Evolutionary conservation across 2,113 vertebrate species (phyloP).

Genomic region (Axis porcinus): DNA sequence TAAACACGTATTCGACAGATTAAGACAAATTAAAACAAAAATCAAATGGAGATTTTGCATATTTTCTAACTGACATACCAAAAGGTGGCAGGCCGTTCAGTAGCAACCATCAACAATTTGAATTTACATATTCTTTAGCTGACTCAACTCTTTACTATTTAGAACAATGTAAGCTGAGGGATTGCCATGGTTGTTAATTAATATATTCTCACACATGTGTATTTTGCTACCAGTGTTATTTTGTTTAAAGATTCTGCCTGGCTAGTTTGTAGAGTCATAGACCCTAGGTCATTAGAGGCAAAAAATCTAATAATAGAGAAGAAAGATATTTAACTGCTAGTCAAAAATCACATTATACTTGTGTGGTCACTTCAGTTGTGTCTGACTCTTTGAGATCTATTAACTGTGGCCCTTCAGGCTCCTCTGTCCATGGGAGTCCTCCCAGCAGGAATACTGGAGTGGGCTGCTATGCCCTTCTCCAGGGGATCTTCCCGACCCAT

Average conservation of each 20-base stretch:
- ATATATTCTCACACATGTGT: background rate
- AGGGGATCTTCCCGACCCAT: background rate
- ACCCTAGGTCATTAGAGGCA: background rate
- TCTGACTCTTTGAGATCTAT: background rate
- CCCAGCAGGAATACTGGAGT: background rate
- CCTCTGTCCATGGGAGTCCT: background rate
- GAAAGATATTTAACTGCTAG: background rate
- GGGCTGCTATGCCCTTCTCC: background rate
- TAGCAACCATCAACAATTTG: slow-evolving; percentile 63
- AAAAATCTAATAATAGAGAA: background rate
- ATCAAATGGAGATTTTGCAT: slow-evolving; percentile 73
- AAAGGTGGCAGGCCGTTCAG: slow-evolving; percentile 67
- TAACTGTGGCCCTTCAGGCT: background rate
- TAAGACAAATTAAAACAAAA: slow-evolving; percentile 76
- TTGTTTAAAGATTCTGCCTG: slow-evolving; percentile 25
- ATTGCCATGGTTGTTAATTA: background rate
- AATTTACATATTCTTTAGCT: background rate
- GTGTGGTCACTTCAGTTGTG: background rate
- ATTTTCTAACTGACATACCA: slow-evolving; percentile 74
- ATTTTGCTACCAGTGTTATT: background rate
- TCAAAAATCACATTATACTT: background rate
- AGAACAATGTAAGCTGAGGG: background rate
- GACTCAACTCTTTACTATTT: slow-evolving; percentile 40
- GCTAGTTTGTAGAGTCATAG: background rate
- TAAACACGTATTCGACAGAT: slow-evolving; percentile 75